These are phyloP conservation scores for Apis florea DNA, from an alignment of 1,140 invertebrate species.

Conservation along the genomic window DNA sequence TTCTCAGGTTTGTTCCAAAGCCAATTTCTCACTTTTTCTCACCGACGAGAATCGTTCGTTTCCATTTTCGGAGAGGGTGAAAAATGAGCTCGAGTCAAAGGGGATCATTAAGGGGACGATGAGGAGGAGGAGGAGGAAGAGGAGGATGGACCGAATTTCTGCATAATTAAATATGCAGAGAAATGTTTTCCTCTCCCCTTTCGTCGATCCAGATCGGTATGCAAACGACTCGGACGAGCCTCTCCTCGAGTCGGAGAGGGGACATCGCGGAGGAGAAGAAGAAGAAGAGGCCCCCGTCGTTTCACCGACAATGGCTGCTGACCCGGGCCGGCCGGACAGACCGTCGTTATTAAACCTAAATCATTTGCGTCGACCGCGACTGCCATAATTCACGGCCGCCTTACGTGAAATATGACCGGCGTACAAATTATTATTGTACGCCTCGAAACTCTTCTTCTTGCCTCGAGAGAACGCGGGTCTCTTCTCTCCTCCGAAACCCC, in stretches of 20 bases:
- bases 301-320: conserved; percentile 72
- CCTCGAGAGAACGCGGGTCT: conserved; percentile 8
- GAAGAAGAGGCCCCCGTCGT: conserved; percentile 45
- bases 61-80: too few species aligned
- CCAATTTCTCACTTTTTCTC: too few species aligned
- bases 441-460: conserved; percentile 68
- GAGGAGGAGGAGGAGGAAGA: too few species aligned
- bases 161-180: too few species aligned
- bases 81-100: too few species aligned
- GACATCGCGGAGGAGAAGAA: conserved; percentile 17
- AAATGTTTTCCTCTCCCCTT: too few species aligned
- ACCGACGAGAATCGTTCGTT: too few species aligned
- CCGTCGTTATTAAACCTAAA: conserved; percentile 79
- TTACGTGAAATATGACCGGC: conserved; percentile 75
- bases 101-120: too few species aligned
- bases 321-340: conserved; percentile 67
- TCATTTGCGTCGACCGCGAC: conserved; percentile 75
- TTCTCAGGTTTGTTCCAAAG: too few species aligned
- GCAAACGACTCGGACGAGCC: background rate
- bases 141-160: too few species aligned
- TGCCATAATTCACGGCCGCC: conserved; percentile 75
- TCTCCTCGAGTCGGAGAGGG: conserved; percentile 18
- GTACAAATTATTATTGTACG: conserved; percentile 77
- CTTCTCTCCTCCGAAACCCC: background rate
- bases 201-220: too few species aligned